Evolutionary conservation across 2,888 invertebrate species (phyloP), one percentile per base, ranked within the genome.

Genomic region (Diabrotica balteata): DNA sequence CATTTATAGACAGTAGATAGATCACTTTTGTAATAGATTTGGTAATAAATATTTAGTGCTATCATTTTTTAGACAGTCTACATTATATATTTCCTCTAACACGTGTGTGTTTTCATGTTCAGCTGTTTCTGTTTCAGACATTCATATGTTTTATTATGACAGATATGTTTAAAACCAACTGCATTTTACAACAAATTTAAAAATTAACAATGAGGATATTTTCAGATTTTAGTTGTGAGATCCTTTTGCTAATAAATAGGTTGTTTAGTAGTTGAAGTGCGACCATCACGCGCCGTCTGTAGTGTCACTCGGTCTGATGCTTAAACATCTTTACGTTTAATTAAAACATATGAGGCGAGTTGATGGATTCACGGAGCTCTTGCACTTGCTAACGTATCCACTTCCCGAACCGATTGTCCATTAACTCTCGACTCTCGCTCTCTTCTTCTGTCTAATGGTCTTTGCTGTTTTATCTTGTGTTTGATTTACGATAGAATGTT

Each of bases 191-290:
- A 32, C 32, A 32, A 32, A 32, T 32, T 32, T 32, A 32, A 32
- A 32, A 32, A 32, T 5, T 32, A 32, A 32, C 32, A 32, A 32
- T 32, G 32, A 32, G 32, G 32, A 32, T 32, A 32, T 32, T 32
- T 32, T 32, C 32, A 32, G 32, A 4, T 4, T 1, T 32, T 32
- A 32, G 32, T 4, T 32, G 32, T 32, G 32, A 32, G 59, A 66
- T 63, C 22, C 54, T 46, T 10, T 52, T 50, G 42, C 53, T 69
- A 73, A 74, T 81, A 81, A 83, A 83, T 83, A 79, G 78, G 81
- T 81, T 81, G 80, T 79, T 80, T 81, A 81, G 80, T 82, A 82
- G 83, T 81, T 79, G 82, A 82, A 80, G 82, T 82, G 82, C 77
- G 81, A 81, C 82, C 80, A 82, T 80, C 82, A 80, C 77, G 82